These are phyloP conservation scores for Patella depressa DNA, from an alignment of 2,888 invertebrate genomes.

Conservation along the genomic window DNA sequence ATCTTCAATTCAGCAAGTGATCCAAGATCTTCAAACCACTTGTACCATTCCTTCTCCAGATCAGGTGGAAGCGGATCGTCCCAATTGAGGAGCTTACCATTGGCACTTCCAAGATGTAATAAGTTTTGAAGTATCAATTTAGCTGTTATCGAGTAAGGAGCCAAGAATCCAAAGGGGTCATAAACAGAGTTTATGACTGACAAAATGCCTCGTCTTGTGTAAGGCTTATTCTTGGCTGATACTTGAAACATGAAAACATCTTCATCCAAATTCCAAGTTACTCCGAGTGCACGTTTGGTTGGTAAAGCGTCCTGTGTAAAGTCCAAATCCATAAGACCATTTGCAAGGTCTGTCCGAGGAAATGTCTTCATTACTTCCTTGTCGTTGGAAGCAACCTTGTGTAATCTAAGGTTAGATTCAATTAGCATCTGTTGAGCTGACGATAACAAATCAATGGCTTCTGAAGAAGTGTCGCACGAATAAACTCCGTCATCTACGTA, in stretches of 20 bases:
- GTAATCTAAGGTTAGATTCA: too few relatives aligned
- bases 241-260: conserved; percentile 2
- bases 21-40: too few relatives aligned
- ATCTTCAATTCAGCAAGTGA: too few relatives aligned
- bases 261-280: neutral
- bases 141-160: neutral
- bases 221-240: neutral
- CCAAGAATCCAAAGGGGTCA: conserved; percentile 14
- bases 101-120: neutral
- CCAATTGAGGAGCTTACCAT: neutral
- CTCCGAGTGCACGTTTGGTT: neutral
- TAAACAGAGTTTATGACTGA: conserved; percentile 14
- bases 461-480: conserved; percentile 12
- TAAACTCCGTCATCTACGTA: conserved; percentile 34
- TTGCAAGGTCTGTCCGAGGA: too few relatives aligned
- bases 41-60: too few relatives aligned
- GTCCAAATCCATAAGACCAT: too few relatives aligned
- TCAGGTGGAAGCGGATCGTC: neutral
- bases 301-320: neutral
- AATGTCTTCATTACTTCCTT: too few relatives aligned
- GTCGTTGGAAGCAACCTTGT: too few relatives aligned
- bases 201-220: conserved; percentile 3
- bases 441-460: conserved; percentile 11
- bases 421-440: too few relatives aligned
- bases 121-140: neutral